Base-by-base conservation (phyloP, 2,888 invertebrate genomes). In the Phasia obesa region DNA sequence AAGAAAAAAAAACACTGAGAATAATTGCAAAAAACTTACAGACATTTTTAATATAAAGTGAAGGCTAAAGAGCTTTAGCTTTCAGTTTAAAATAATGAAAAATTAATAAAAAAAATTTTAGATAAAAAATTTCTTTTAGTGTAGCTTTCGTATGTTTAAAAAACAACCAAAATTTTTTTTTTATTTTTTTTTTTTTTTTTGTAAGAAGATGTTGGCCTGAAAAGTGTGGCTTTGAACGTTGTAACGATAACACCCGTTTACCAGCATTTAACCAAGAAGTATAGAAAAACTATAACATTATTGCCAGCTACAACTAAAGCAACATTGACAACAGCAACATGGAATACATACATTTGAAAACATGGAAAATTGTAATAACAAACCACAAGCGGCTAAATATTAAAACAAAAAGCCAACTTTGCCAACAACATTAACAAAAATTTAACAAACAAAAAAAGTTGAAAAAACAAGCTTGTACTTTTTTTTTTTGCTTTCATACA, bases 221-320 rank as follows among this genome's bases (percentile, higher is more conserved):
- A 83, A 83, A 83, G 83, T 83, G 79, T 83, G 79, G 79, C 75
- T 59, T 60, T 53, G 53, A 83, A 79, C 59, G 71, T 76, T 83
- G 79, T 79, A 59, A 51, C 71, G 75, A 79, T 83, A 83, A 83
- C 83, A 83, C 83, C 83, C 83, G 83, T 83, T 83, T 79, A 76
- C 79, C 71, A 76, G 83, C 65, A 83, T 79, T 83, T 49, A 76
- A 31, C 47, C 64, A 64, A 65, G 44, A 59, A n/a, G 19, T 11
- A 42, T 25, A n/a, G 44, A 51, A 44, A 67, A 69, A 67, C 35
- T 49, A 42, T 71, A 79, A 38, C 62, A 70, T 13, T 42, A 62
- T 27, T 17, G 27, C 44, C 15, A 73, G 38, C 71, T 35, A 53
- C 47, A 69, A 17, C 38, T 15, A 19, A 15, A 75, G n/a, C 57